These are phyloP conservation scores for Gallinago media DNA, from an alignment of 2,113 vertebrate genomes.

Conservation along the genomic window DNA sequence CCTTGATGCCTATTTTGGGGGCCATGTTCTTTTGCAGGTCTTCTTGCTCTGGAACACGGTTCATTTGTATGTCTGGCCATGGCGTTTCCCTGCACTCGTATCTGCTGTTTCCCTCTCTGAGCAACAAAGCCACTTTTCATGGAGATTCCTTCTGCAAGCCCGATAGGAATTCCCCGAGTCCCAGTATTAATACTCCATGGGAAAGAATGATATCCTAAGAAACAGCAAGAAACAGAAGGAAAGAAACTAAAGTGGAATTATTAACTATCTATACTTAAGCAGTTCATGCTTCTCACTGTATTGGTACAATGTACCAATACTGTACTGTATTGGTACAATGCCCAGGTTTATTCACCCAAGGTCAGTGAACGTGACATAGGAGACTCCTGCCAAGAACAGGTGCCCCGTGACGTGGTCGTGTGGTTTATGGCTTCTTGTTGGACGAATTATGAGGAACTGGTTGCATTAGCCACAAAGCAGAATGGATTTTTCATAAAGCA, in stretches of 20 bases:
- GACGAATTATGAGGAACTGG: background rate
- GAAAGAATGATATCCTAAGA: background rate
- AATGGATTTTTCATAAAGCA: background rate
- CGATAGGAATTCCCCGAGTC: background rate
- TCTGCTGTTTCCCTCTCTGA: background rate
- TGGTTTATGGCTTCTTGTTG: background rate
- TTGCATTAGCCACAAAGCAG: background rate
- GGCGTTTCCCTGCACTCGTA: background rate
- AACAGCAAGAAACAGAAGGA: background rate
- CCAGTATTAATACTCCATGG: background rate
- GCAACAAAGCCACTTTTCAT: background rate
- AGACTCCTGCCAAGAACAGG: background rate
- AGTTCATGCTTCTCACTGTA: background rate
- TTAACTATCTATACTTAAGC: background rate
- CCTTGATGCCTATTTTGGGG: fast-evolving
- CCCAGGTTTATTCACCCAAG: background rate
- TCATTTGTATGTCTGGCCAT: background rate
- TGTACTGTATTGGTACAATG: background rate
- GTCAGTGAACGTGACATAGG: background rate
- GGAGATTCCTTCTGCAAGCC: background rate
- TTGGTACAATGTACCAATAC: background rate
- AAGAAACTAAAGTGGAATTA: background rate
- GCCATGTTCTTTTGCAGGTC: fast-evolving
- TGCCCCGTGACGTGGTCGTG: background rate
- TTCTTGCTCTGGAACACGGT: background rate